phyloP scores from a whole-genome alignment of 2,797 vertebrate genomes.

The Phaenicophaeus curvirostris region DNA sequence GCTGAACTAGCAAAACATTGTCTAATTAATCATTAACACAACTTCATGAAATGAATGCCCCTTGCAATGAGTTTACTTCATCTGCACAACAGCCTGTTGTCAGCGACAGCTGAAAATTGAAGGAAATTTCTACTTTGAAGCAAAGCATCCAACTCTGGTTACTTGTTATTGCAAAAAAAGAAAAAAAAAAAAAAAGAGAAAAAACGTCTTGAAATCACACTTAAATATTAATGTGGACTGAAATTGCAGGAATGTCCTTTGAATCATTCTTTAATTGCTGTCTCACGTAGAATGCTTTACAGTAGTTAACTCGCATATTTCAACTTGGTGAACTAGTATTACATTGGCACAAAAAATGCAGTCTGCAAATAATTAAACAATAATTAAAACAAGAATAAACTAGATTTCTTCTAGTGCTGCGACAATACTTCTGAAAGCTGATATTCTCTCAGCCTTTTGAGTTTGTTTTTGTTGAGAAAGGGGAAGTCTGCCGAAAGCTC shows the following conservation, averaged over 20 bases:
- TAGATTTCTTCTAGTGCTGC: slow-evolving; percentile 20
- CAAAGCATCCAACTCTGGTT: not conserved
- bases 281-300: slow-evolving; percentile 41
- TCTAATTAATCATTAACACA: slow-evolving; percentile 62
- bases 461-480: not conserved
- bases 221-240: not conserved
- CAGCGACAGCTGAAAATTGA: slow-evolving; percentile 13
- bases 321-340: slow-evolving; percentile 33
- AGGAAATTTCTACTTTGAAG: slow-evolving; percentile 30
- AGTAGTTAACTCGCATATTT: slow-evolving; percentile 45
- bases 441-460: slow-evolving; percentile 32
- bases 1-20: slow-evolving; percentile 44
- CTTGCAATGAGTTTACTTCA: slow-evolving; percentile 26
- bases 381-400: slow-evolving; percentile 47
- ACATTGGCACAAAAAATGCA: slow-evolving; percentile 35
- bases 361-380: slow-evolving; percentile 63
- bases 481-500: not conserved
- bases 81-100: slow-evolving; percentile 3
- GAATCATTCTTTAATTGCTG: not conserved
- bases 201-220: not conserved
- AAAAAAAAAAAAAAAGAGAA: not conserved
- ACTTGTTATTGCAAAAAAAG: not conserved
- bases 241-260: not conserved
- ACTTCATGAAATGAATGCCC: slow-evolving; percentile 29
- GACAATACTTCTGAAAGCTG: slow-evolving; percentile 39